Evolutionary conservation across 2,113 vertebrate species (phyloP), one percentile per base, ranked within the genome.

Genomic region (Diglossa brunneiventris): DNA sequence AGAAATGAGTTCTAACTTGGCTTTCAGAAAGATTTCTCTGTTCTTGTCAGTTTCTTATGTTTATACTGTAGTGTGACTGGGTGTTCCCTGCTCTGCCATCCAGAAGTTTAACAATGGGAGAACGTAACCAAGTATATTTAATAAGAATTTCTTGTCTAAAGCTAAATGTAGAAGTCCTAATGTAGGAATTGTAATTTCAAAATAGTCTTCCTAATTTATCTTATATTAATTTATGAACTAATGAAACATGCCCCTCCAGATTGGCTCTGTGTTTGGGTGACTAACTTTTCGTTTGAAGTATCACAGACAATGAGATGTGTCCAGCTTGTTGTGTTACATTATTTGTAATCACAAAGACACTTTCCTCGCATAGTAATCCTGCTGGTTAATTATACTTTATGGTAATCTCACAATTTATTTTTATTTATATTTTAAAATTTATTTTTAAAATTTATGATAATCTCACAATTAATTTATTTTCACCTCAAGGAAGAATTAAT

Each of bases 61-160:
- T 76, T 61, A 9, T 72, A 6, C 19, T 27, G 21, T 68, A 11
- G 24, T 64, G 53, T 81, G 52, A 46, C 58, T 33, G 30, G 1
- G 21, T 87, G 52, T 42, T 78, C 82, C 4, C 2, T 0, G 0
- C 20, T 53, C 1, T 46, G 11, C 49, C 13, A 26, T 74, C 42
- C 35, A 50, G 39, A 53, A 56, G 16, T 10, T 70, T 44, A 46
- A 14, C 55, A 49, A 11, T 1, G 0, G 22, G 27, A 73, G 37
- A 66, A 81, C 7, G 18, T 78, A 31, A 37, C 10, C 26, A 42
- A 39, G 14, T 5, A 3, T 55, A 24, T 81, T 63, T 67, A 55
- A 16, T 85, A 49, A 15, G 17, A 46, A 7, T 47, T 91, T 10
- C 15, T 83, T 39, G 3, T 59, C 24, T 53, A 18, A 76, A 81